phyloP scores from a whole-genome alignment of 1,140 invertebrate genomes.

The Archegozetes longisetosus region DNA sequence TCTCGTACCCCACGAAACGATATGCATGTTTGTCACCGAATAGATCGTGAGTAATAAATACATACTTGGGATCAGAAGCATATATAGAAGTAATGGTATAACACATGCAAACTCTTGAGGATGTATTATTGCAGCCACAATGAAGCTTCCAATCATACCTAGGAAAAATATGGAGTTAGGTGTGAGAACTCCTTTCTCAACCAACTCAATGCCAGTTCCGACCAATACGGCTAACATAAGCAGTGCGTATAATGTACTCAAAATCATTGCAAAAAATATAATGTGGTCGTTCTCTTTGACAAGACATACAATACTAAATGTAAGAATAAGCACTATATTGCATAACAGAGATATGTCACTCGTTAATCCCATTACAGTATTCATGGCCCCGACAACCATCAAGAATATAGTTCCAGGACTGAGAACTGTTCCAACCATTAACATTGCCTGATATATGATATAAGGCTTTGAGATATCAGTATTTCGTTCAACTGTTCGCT shows the following conservation, averaged over 20 bases:
- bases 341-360: constrained; percentile 50
- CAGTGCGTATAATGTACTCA: constrained; percentile 85
- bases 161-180: constrained; percentile 59
- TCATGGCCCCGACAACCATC: constrained; percentile 42
- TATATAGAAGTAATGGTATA: constrained; percentile 79
- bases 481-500: constrained; percentile 36
- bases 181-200: constrained; percentile 9
- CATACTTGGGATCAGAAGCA: constrained; percentile 93
- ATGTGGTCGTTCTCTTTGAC: constrained; percentile 73
- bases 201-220: constrained; percentile 12
- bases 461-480: constrained; percentile 40
- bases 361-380: constrained; percentile 35
- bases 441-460: constrained; percentile 35
- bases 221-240: constrained; percentile 75
- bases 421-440: constrained; percentile 39
- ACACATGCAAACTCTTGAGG: constrained; percentile 96
- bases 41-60: constrained; percentile 92
- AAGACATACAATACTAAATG: constrained; percentile 86
- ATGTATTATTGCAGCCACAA: constrained; percentile 91
- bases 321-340: constrained; percentile 63
- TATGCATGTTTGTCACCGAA: constrained; percentile 92
- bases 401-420: constrained; percentile 46
- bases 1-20: constrained; percentile 94
- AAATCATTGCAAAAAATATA: constrained; percentile 79
- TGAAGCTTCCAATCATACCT: constrained; percentile 74